Conservation (phyloP, 2,888 invertebrate genomes). For the Drosophila neoperkinsi region DNA sequence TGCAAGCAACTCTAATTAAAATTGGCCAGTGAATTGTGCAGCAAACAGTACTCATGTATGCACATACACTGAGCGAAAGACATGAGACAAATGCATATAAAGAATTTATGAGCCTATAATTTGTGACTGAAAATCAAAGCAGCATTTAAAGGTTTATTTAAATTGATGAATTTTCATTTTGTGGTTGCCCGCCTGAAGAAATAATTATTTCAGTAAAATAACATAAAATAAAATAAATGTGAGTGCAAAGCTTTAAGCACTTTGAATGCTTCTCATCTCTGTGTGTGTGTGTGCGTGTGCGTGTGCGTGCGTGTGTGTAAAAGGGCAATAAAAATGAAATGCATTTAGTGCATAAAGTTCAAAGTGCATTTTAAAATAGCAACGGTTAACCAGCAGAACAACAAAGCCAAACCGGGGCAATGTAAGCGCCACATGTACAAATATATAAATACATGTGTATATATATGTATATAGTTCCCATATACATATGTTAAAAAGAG, state of each 20-base stretch:
- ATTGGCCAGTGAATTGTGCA: background rate
- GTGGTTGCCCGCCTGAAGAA: background rate
- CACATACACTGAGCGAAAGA: conserved; percentile 1
- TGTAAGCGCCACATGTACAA: conserved; percentile 49
- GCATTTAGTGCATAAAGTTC: conserved; percentile 44
- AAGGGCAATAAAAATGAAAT: conserved; percentile 17
- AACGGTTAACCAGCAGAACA: conserved; percentile 42
- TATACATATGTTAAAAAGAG: conserved; percentile 23
- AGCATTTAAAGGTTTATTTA: background rate
- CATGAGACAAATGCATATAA: background rate
- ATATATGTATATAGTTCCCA: background rate
- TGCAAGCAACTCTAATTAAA: background rate
- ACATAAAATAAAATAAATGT: background rate
- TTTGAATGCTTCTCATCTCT: background rate
- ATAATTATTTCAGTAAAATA: background rate
- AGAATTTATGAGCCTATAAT: background rate
- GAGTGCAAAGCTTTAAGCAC: background rate
- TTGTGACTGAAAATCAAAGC: background rate
- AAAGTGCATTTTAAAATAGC: conserved; percentile 65
- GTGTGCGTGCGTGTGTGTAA: background rate
- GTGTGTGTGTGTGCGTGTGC: background rate
- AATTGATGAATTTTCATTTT: background rate
- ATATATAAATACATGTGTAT: background rate
- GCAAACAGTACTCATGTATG: background rate
- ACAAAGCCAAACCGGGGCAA: conserved; percentile 32